Evolutionary conservation across 2,113 vertebrate species (phyloP).

Genomic region (Scytalopus superciliaris): DNA sequence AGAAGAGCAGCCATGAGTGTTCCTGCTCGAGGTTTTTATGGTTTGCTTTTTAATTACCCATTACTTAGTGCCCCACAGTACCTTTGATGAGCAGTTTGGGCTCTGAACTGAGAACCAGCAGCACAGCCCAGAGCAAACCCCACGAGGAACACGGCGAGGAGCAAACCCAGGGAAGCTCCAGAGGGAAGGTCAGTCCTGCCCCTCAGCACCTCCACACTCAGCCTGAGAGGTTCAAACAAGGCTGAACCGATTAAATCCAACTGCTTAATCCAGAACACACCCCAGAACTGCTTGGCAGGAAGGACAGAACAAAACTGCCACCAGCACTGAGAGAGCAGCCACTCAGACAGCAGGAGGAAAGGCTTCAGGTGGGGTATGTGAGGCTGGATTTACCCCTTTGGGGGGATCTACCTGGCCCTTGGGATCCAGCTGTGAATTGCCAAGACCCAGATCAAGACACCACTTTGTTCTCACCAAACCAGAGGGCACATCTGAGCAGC

Average conservation of each 20-base stretch:
- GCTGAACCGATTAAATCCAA: not conserved
- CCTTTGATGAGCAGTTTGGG: not conserved
- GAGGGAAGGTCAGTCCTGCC: not conserved
- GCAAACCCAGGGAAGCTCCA: not conserved
- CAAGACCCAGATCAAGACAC: rapidly evolving
- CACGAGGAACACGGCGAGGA: not conserved
- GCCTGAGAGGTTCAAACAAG: rapidly evolving
- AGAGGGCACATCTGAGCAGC: not conserved
- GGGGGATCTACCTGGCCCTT: not conserved
- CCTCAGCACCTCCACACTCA: not conserved
- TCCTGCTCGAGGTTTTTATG: slow-evolving; percentile 1
- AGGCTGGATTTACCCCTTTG: not conserved
- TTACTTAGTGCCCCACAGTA: not conserved
- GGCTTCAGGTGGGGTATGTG: rapidly evolving
- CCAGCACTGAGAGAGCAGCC: not conserved
- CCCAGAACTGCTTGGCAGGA: not conserved
- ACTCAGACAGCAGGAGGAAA: not conserved
- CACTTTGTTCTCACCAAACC: not conserved
- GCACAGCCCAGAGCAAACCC: not conserved
- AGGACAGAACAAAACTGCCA: not conserved
- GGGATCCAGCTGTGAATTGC: not conserved
- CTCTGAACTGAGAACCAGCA: not conserved
- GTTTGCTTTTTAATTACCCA: slow-evolving; percentile 16
- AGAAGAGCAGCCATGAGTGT: not conserved
- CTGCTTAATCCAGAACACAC: not conserved